phyloP scores from a whole-genome alignment of 2,888 invertebrate genomes.

The Troglohyphantes excavatus region DNA sequence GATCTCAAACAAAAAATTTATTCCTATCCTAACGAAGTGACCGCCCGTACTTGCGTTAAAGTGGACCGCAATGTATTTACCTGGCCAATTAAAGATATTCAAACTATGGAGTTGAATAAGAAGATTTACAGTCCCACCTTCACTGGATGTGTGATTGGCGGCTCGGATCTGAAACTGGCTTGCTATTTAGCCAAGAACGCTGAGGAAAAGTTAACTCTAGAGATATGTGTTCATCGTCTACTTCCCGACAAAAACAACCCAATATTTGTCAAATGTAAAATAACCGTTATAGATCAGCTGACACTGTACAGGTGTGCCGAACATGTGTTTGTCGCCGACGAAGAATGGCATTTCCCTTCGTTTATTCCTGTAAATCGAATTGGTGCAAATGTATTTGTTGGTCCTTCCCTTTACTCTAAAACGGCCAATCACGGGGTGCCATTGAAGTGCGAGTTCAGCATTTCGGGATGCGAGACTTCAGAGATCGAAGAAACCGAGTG shows the following conservation, averaged over 20 bases:
- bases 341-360: constrained; percentile 19
- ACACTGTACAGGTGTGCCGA: neutral
- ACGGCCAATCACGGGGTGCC: neutral
- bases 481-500: neutral
- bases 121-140: constrained; percentile 25
- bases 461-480: neutral
- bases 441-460: neutral
- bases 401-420: neutral
- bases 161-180: constrained; percentile 1
- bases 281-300: neutral
- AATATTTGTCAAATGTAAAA: constrained; percentile 16
- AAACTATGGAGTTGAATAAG: neutral
- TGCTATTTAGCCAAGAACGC: neutral
- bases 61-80: constrained; percentile 7
- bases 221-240: constrained; percentile 1
- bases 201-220: neutral
- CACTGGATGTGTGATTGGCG: neutral
- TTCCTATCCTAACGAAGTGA: constrained; percentile 9
- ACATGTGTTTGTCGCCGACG: constrained; percentile 17
- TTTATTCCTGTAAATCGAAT: neutral
- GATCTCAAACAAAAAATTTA: constrained; percentile 21
- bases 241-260: constrained; percentile 10
- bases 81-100: neutral
- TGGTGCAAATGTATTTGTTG: neutral
- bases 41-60: constrained; percentile 24